Conservation (phyloP, 2,888 invertebrate genomes). For the Myopa tessellatipennis region DNA sequence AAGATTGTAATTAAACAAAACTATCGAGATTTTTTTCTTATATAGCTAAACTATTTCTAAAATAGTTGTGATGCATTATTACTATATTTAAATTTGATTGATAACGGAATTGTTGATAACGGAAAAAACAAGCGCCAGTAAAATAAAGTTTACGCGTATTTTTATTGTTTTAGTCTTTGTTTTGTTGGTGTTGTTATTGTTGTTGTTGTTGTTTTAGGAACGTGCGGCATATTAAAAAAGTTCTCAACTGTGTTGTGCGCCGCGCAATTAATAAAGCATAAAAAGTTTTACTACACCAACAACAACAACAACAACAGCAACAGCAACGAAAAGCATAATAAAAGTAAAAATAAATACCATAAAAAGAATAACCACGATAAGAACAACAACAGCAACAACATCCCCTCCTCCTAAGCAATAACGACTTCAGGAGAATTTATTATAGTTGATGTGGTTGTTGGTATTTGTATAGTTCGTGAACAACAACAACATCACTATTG, state of each 20-base stretch:
- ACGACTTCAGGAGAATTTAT: background rate
- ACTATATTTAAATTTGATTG: no score
- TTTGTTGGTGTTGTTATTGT: conserved; percentile 6
- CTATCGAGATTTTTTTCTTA: no score
- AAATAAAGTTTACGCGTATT: background rate
- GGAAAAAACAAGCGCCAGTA: conserved; percentile 15
- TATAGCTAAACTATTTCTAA: no score
- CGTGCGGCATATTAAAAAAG: conserved; percentile 29
- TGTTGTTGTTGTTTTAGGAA: conserved; percentile 9
- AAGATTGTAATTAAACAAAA: no score
- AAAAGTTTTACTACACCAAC: conserved; percentile 9
- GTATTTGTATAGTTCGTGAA: no score
- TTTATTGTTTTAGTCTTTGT: background rate
- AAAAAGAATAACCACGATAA: conserved; percentile 10
- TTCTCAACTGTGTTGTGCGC: conserved; percentile 5
- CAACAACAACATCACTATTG: no score
- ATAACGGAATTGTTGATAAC: background rate
- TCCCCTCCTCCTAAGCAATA: no score
- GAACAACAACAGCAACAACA: background rate
- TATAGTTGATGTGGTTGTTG: background rate
- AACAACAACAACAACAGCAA: background rate
- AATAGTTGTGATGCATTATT: no score
- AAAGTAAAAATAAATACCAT: background rate
- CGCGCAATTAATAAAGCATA: conserved; percentile 29
- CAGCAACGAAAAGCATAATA: background rate